These are phyloP conservation scores for Bungarus multicinctus DNA, from an alignment of 2,113 vertebrate genomes.

Conservation along the genomic window DNA sequence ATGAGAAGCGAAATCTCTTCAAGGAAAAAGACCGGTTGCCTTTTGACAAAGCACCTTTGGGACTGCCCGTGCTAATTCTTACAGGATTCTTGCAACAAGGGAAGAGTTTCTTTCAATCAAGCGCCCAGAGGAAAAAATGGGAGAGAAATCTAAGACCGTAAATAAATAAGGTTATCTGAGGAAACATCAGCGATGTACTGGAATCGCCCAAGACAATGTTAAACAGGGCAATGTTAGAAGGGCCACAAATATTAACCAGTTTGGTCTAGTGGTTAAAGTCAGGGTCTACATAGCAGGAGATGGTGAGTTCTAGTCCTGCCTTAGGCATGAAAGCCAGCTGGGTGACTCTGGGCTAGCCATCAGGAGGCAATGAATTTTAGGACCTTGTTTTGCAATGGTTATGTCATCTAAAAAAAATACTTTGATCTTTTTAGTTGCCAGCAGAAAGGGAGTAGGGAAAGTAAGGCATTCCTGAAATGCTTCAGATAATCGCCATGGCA, in stretches of 20 bases:
- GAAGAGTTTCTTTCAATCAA: neutral
- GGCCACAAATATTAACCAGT: neutral
- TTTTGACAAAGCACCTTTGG: too few species aligned
- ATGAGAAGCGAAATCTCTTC: too few species aligned
- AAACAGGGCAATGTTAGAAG: neutral
- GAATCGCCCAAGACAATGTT: neutral
- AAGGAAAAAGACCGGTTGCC: too few species aligned
- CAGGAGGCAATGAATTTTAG: neutral
- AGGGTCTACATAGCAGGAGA: neutral
- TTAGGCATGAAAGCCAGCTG: neutral
- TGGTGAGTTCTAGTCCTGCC: rapidly evolving
- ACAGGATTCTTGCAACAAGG: neutral
- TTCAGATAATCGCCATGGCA: too few species aligned
- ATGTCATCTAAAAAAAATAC: too few species aligned
- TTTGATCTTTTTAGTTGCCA: too few species aligned
- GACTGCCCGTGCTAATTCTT: too few species aligned
- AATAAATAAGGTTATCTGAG: neutral
- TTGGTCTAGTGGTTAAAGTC: neutral
- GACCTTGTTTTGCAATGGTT: neutral
- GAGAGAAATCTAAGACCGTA: neutral
- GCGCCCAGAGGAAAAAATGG: neutral
- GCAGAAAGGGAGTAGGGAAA: too few species aligned
- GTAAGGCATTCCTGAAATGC: too few species aligned
- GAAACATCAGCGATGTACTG: neutral
- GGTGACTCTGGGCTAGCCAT: neutral